Percentiles rank a stretch among this genome's conserved stretches.
Evolutionary conservation across 2,797 vertebrate genomes (phyloP).

Genomic region (Fistularia tabacaria): DNA sequence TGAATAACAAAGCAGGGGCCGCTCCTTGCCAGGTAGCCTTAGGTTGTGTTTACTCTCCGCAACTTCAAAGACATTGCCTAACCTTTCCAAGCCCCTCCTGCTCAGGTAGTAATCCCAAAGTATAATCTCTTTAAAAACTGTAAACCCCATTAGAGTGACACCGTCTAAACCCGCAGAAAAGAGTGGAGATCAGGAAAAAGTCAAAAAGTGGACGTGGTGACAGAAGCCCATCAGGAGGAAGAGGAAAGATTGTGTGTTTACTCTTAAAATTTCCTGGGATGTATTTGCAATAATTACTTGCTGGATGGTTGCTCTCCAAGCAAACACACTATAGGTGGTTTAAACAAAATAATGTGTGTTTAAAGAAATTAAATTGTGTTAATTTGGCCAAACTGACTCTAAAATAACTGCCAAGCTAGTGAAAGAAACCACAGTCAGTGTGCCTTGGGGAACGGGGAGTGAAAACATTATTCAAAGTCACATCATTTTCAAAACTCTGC

Average conservation of each 20-base stretch:
- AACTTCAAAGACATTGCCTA: conserved; percentile 81
- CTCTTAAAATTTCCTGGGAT: conserved; percentile 58
- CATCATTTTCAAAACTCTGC: conserved; percentile 6
- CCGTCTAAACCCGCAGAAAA: conserved; percentile 65
- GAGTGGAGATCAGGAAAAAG: conserved; percentile 19
- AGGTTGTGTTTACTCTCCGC: conserved; percentile 74
- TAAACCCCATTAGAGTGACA: conserved; percentile 79
- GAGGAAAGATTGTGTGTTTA: conserved; percentile 52
- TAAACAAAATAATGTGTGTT: conserved; percentile 64
- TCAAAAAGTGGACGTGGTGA: conserved; percentile 40
- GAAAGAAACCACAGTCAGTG: conserved; percentile 60
- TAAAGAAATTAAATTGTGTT: conserved; percentile 60
- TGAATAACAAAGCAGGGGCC: conserved; percentile 77
- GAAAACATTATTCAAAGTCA: conserved; percentile 56
- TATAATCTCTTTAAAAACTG: conserved; percentile 79
- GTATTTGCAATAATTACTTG: conserved; percentile 53
- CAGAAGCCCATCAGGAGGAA: conserved; percentile 36
- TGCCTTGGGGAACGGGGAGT: conserved; percentile 35
- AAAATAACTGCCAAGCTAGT: conserved; percentile 58
- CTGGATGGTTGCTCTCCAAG: conserved; percentile 49
- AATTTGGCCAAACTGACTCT: conserved; percentile 62
- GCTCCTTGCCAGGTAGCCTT: conserved; percentile 74
- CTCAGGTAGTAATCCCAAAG: conserved; percentile 79
- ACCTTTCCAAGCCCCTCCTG: conserved; percentile 70
- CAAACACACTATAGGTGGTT: conserved; percentile 58